phyloP scores from a whole-genome alignment of 2,888 invertebrate species.

The Holacanthella duospinosa region DNA sequence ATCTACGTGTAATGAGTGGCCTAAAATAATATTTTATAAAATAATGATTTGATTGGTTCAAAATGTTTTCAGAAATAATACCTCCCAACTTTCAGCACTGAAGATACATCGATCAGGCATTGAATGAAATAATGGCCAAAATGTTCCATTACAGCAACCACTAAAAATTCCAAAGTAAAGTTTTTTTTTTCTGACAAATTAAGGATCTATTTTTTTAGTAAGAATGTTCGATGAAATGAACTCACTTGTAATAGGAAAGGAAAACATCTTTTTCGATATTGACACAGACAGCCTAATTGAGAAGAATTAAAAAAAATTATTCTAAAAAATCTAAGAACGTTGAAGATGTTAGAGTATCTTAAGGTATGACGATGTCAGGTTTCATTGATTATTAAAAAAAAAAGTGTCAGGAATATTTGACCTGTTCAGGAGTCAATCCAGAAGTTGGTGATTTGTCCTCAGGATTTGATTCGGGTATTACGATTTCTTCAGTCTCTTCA shows the following conservation, averaged over 20 bases:
- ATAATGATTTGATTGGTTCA: not conserved
- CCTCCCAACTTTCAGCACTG: conserved; percentile 63
- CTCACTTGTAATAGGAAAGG: conserved; percentile 78
- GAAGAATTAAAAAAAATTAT: conserved; percentile 14
- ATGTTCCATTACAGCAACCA: conserved; percentile 54
- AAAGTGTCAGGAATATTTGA: conserved; percentile 39
- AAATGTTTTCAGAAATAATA: not conserved
- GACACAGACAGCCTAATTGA: conserved; percentile 69
- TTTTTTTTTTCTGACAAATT: not conserved
- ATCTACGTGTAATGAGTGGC: no score
- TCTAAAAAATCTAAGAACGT: not conserved
- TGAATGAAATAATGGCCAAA: conserved; percentile 86
- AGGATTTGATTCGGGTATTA: conserved; percentile 77
- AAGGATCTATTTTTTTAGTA: no score
- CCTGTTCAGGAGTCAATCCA: conserved; percentile 70
- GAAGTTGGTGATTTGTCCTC: conserved; percentile 76
- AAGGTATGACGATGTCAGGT: not conserved
- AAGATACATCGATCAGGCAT: conserved; percentile 82
- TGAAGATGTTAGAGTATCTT: not conserved
- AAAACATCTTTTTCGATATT: conserved; percentile 63
- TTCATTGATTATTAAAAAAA: no score
- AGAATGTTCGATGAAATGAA: no score
- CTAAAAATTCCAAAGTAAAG: not conserved
- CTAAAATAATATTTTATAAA: no score
- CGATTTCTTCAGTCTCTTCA: conserved; percentile 46